phyloP scores from a whole-genome alignment of 2,113 vertebrate species.

The Myiopsitta monachus region DNA sequence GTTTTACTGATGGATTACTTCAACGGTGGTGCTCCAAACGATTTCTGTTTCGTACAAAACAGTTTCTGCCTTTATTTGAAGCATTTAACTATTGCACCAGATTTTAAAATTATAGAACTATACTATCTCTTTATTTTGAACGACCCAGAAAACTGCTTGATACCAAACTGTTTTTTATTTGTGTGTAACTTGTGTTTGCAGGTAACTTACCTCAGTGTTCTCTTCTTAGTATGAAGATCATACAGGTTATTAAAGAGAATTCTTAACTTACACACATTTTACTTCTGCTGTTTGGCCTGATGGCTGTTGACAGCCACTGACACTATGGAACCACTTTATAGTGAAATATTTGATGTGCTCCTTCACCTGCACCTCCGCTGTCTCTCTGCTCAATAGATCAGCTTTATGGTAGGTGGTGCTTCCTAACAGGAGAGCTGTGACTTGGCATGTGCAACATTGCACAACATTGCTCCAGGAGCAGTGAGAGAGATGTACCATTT shows the following conservation, averaged over 20 bases:
- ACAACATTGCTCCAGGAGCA: neutral
- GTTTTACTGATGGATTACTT: neutral
- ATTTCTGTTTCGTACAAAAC: neutral
- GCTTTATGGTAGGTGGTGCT: neutral
- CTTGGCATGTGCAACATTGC: neutral
- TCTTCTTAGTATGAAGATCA: neutral
- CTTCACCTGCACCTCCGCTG: neutral
- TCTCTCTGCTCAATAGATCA: neutral
- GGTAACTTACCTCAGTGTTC: neutral
- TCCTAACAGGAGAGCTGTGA: neutral
- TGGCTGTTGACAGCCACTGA: constrained; percentile 42
- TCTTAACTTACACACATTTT: constrained; percentile 39
- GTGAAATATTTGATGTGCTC: constrained; percentile 5
- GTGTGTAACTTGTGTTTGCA: neutral
- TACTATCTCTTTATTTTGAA: neutral
- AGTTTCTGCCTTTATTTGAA: neutral
- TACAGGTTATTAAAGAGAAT: neutral
- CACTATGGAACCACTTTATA: constrained; percentile 44
- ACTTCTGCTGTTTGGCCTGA: constrained; percentile 41
- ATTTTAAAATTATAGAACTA: neutral
- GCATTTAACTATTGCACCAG: neutral
- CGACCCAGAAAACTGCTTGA: neutral
- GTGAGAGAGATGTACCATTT: neutral
- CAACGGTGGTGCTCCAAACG: neutral
- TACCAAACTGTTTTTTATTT: neutral